Percentiles rank a stretch among this genome's conserved stretches.
phyloP scores from a whole-genome alignment of 1,140 invertebrate species.

The Drosophila takahashii region DNA sequence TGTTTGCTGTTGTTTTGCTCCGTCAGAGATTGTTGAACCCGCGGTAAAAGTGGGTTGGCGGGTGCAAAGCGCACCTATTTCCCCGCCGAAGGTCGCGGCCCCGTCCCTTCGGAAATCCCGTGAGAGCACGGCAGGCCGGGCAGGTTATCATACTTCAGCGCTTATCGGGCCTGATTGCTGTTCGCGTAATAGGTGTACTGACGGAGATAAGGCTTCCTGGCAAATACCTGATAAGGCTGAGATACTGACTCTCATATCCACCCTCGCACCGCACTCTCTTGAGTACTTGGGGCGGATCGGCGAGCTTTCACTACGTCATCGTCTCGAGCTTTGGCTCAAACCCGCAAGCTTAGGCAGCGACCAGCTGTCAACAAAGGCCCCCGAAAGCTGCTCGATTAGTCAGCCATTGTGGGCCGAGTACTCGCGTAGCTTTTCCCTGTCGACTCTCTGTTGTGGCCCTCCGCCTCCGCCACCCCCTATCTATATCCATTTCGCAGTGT shows the following conservation, averaged over 20 bases:
- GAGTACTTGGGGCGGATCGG: neutral
- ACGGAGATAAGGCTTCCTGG: conserved; percentile 7
- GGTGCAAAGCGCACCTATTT: conserved; percentile 8
- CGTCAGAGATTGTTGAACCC: conserved; percentile 30
- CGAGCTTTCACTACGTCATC: conserved; percentile 24
- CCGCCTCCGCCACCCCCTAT: neutral
- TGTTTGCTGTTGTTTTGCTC: neutral
- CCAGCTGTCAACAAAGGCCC: conserved; percentile 39
- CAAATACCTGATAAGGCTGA: neutral
- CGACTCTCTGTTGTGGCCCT: neutral
- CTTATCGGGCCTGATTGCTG: conserved; percentile 18
- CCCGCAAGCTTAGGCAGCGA: conserved; percentile 4
- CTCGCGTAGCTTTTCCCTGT: conserved; percentile 20
- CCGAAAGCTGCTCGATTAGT: conserved; percentile 48
- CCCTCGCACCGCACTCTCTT: conserved; percentile 13
- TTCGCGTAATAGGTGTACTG: conserved; percentile 23
- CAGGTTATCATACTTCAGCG: conserved; percentile 5
- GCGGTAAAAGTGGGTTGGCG: neutral
- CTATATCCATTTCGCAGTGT: neutral
- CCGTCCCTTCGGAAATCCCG: neutral
- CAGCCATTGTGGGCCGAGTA: conserved; percentile 33
- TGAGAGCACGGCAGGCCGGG: conserved; percentile 5
- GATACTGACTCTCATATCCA: conserved; percentile 1
- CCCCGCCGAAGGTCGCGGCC: conserved; percentile 28
- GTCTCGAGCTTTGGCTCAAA: conserved; percentile 31